Conservation (phyloP, 2,797 vertebrate species). For the Margarornis squamiger region DNA sequence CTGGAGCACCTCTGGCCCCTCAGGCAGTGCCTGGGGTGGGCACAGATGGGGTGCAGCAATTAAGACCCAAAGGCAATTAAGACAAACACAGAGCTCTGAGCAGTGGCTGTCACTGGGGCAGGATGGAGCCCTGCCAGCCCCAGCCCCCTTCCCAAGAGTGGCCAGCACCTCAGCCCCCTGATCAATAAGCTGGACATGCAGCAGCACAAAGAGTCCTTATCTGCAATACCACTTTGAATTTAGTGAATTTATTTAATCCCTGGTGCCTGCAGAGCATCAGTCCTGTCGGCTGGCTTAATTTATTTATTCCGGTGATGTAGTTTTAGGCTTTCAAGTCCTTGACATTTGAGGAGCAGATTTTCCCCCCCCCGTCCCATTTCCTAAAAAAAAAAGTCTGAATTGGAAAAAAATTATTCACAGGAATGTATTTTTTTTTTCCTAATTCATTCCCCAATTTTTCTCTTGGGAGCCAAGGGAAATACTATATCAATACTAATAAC, state of each 20-base stretch:
- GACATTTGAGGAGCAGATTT: constrained; percentile 15
- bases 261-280: constrained; percentile 41
- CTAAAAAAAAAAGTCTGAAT: not conserved
- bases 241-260: constrained; percentile 51
- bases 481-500: not conserved
- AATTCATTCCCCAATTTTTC: not conserved
- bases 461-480: not conserved
- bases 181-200: constrained; percentile 61
- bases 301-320: constrained; percentile 51
- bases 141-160: constrained; percentile 20
- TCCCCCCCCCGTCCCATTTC: not conserved
- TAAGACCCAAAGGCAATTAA: not conserved
- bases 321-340: constrained; percentile 54
- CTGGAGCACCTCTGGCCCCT: not conserved
- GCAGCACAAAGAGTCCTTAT: constrained; percentile 61
- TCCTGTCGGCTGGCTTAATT: constrained; percentile 44
- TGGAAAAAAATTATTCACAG: not conserved
- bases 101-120: accelerated
- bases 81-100: not conserved
- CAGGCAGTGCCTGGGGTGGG: not conserved
- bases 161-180: constrained; percentile 36
- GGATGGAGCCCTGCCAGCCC: not conserved
- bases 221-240: constrained; percentile 48
- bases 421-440: not conserved
- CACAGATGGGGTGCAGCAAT: not conserved